Percentiles rank a stretch among this genome's conserved stretches.
phyloP scores from a whole-genome alignment of 2,113 vertebrate species.

The Sorex araneus region DNA sequence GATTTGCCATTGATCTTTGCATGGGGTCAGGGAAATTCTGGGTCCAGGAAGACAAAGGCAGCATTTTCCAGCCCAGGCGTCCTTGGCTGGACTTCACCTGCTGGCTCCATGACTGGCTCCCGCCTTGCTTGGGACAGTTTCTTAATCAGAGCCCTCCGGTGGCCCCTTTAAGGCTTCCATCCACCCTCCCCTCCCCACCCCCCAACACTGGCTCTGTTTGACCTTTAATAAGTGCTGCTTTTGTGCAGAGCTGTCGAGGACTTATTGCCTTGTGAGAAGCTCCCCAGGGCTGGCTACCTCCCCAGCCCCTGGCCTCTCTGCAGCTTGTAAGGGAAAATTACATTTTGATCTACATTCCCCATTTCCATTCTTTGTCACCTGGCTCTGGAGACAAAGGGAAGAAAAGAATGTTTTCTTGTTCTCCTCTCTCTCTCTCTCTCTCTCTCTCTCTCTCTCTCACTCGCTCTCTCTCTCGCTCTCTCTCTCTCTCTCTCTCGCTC shows the following conservation, averaged over 20 bases:
- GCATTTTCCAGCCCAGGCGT: constrained; percentile 26
- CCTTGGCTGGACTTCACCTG: background rate
- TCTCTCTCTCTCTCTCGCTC: background rate
- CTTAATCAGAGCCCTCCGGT: constrained; percentile 40
- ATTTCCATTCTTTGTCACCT: constrained; percentile 62
- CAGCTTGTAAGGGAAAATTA: constrained; percentile 79
- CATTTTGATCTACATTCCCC: constrained; percentile 82
- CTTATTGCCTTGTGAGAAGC: constrained; percentile 48
- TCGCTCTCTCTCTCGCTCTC: background rate
- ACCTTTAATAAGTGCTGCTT: constrained; percentile 80
- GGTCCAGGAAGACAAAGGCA: background rate
- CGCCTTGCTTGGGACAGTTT: constrained; percentile 65
- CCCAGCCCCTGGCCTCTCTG: constrained; percentile 56
- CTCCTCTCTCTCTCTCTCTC: background rate
- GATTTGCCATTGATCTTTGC: constrained; percentile 72
- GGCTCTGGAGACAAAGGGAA: constrained; percentile 74
- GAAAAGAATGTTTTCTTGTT: constrained; percentile 49
- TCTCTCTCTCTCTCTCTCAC: no score
- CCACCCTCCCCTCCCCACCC: background rate
- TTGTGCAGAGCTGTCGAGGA: constrained; percentile 29
- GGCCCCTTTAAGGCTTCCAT: constrained; percentile 62
- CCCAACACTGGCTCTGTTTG: constrained; percentile 55
- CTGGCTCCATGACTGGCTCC: constrained; percentile 39
- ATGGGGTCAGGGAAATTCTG: constrained; percentile 52
- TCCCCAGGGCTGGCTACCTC: constrained; percentile 69